Conservation (phyloP, 2,797 vertebrate species). For the Spea hammondii region DNA sequence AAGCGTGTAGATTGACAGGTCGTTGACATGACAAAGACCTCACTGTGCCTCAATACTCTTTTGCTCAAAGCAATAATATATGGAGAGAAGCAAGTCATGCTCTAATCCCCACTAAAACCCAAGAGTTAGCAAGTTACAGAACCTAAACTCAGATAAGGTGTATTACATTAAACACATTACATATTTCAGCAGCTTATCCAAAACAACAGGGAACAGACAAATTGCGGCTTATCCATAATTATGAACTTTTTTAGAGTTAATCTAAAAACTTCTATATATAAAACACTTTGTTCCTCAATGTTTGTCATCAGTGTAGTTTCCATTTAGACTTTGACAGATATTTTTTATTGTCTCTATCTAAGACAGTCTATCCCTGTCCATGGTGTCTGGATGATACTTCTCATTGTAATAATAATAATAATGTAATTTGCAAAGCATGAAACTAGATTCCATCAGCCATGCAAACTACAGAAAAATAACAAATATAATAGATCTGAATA, state of each 20-base stretch:
- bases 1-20: neutral
- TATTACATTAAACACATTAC: neutral
- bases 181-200: neutral
- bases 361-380: too few relatives aligned
- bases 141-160: neutral
- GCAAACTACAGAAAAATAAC: too few relatives aligned
- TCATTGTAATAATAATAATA: too few relatives aligned
- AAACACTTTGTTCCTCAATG: neutral
- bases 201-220: neutral
- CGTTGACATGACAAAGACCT: neutral
- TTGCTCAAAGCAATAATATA: neutral
- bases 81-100: neutral
- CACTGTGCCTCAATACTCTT: neutral
- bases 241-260: neutral
- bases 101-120: neutral
- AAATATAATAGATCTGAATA: too few relatives aligned
- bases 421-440: too few relatives aligned
- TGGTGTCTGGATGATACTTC: too few relatives aligned
- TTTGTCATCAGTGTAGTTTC: too few relatives aligned
- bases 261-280: neutral
- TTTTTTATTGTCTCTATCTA: too few relatives aligned
- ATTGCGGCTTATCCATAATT: conserved; percentile 3
- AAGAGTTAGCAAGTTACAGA: conserved; percentile 3
- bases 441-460: too few relatives aligned
- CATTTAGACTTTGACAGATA: too few relatives aligned